A percentile compares a stretch with the other conserved stretches of the same genome.
Evolutionary conservation across 1,140 invertebrate species (phyloP).

Genomic region (Metaphire vulgaris): DNA sequence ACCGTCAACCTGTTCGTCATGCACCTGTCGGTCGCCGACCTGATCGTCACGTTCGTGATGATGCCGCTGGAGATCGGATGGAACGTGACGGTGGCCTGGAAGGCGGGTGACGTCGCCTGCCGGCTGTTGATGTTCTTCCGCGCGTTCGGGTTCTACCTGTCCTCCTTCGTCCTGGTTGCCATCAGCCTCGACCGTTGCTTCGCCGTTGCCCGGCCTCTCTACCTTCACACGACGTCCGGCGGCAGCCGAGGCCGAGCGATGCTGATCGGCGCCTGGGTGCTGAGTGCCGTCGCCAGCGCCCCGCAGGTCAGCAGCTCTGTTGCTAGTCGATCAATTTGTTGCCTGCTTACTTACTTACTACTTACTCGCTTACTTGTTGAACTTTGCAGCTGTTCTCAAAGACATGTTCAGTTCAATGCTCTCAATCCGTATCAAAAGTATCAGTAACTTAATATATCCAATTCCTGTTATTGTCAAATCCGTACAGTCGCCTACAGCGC

Average conservation of each 20-base stretch:
- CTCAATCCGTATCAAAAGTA: too few species aligned
- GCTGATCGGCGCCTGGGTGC: slow-evolving; percentile 65
- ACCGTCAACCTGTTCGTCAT: slow-evolving; percentile 69
- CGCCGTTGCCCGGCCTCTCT: slow-evolving; percentile 68
- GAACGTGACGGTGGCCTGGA: slow-evolving; percentile 69
- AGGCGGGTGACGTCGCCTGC: slow-evolving; percentile 69
- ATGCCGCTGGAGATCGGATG: slow-evolving; percentile 73
- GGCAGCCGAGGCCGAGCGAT: slow-evolving; percentile 64
- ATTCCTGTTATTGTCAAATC: too few species aligned
- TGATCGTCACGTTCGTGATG: slow-evolving; percentile 71
- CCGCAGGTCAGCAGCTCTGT: slow-evolving; percentile 75
- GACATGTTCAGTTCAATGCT: too few species aligned
- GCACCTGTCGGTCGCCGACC: slow-evolving; percentile 68
- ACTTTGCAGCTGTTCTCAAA: too few species aligned
- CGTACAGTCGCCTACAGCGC: too few species aligned
- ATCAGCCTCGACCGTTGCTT: slow-evolving; percentile 72
- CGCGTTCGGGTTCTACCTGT: slow-evolving; percentile 73
- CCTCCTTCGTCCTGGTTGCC: too few species aligned
- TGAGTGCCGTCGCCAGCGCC: slow-evolving; percentile 63
- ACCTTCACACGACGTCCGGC: slow-evolving; percentile 63
- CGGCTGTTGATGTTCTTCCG: slow-evolving; percentile 66
- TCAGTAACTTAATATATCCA: too few species aligned
- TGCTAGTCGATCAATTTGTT: too few species aligned
- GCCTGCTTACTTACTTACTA: too few species aligned
- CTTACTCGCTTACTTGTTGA: too few species aligned